Conservation (phyloP, 2,113 vertebrate species). For the Agelaius phoeniceus region DNA sequence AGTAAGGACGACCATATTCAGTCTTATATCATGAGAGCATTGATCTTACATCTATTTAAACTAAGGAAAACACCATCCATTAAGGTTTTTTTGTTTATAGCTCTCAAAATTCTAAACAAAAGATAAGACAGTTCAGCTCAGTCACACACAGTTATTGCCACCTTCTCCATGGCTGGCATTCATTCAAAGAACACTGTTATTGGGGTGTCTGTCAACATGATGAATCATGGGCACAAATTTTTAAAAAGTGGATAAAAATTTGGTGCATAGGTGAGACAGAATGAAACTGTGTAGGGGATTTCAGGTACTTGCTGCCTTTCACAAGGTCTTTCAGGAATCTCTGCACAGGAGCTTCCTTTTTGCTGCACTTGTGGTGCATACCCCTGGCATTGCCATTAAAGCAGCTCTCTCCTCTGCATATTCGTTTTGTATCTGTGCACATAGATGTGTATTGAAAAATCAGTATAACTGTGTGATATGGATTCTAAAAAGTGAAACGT, state of each 20-base stretch:
- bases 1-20: neutral
- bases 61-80: neutral
- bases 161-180: neutral
- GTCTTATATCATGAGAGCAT: neutral
- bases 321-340: neutral
- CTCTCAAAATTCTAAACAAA: neutral
- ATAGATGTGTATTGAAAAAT: neutral
- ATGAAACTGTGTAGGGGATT: neutral
- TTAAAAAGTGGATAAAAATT: neutral
- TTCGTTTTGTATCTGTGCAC: neutral
- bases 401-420: neutral
- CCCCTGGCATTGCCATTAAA: neutral
- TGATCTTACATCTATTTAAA: neutral
- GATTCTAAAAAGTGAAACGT: neutral
- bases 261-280: neutral
- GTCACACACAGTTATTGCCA: neutral
- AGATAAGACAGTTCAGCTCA: neutral
- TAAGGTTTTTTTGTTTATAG: neutral
- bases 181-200: neutral
- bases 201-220: neutral
- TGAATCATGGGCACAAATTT: neutral
- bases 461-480: accelerated
- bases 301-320: neutral
- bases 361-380: neutral
- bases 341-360: neutral